Conservation (phyloP, 1,140 invertebrate species). For the Listronotus bonariensis region DNA sequence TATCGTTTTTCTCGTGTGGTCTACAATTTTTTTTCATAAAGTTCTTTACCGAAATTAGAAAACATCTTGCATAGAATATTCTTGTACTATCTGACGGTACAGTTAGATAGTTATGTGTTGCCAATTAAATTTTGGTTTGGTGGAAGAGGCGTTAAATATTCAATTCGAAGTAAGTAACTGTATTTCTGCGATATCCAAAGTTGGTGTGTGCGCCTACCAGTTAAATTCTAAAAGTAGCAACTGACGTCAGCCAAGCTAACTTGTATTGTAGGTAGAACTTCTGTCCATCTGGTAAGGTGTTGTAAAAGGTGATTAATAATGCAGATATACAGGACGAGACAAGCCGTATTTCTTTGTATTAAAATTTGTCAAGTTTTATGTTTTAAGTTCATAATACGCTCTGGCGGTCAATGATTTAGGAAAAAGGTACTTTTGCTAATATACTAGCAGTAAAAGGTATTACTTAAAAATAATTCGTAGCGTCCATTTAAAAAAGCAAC, state of each 20-base stretch:
- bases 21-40: no score
- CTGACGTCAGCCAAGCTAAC: conserved; percentile 12
- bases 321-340: conserved; percentile 13
- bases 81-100: neutral
- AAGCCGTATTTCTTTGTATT: no score
- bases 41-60: no score
- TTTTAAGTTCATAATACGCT: no score
- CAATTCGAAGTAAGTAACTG: conserved; percentile 19
- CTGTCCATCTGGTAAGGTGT: conserved; percentile 19
- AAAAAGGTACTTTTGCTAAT: no score
- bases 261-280: conserved; percentile 16
- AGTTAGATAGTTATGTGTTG: neutral
- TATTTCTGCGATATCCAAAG: conserved; percentile 22
- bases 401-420: no score
- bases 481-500: no score
- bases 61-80: no score
- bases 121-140: conserved; percentile 21
- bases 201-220: conserved; percentile 21
- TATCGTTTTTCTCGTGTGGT: no score
- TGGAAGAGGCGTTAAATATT: conserved; percentile 24
- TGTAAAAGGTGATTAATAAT: conserved; percentile 10
- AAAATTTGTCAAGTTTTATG: no score
- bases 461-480: no score
- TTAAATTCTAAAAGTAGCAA: conserved; percentile 16
- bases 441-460: no score